Conservation (phyloP, 2,797 vertebrate species). For the Melanotaenia pygmaea region DNA sequence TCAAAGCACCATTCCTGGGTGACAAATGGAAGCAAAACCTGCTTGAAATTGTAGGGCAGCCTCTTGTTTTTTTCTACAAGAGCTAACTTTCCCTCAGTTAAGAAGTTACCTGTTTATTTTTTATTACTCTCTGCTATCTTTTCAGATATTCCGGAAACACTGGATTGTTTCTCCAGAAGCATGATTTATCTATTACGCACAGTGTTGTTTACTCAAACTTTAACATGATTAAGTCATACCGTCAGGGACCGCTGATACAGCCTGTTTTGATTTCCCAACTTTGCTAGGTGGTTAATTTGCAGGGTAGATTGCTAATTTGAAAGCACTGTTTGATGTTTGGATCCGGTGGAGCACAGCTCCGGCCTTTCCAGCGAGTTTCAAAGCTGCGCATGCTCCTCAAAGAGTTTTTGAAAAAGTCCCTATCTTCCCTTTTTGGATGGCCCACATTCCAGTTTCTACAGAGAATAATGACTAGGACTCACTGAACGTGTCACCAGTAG, state of each 20-base stretch:
- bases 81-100: slow-evolving; percentile 53
- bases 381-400: slow-evolving; percentile 66
- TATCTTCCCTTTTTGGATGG: slow-evolving; percentile 58
- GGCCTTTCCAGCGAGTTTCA: slow-evolving; percentile 66
- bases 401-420: slow-evolving; percentile 49
- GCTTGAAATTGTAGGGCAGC: slow-evolving; percentile 56
- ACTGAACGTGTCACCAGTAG: slow-evolving; percentile 56
- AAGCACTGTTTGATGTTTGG: slow-evolving; percentile 71
- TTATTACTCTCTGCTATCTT: slow-evolving; percentile 23
- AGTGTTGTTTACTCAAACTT: slow-evolving; percentile 74
- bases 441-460: slow-evolving; percentile 65
- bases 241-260: slow-evolving; percentile 52
- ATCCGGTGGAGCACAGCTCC: slow-evolving; percentile 46
- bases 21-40: slow-evolving; percentile 36
- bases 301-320: slow-evolving; percentile 72
- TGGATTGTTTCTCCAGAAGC: slow-evolving; percentile 51
- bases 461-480: slow-evolving; percentile 73
- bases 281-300: slow-evolving; percentile 75
- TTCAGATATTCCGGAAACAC: slow-evolving; percentile 36
- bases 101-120: slow-evolving; percentile 41
- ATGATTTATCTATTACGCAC: slow-evolving; percentile 72
- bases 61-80: slow-evolving; percentile 45
- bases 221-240: slow-evolving; percentile 72
- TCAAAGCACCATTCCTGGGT: slow-evolving; percentile 27
- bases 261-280: slow-evolving; percentile 64